Conservation (phyloP, 2,888 invertebrate genomes). For the Serrognathus titanus region DNA sequence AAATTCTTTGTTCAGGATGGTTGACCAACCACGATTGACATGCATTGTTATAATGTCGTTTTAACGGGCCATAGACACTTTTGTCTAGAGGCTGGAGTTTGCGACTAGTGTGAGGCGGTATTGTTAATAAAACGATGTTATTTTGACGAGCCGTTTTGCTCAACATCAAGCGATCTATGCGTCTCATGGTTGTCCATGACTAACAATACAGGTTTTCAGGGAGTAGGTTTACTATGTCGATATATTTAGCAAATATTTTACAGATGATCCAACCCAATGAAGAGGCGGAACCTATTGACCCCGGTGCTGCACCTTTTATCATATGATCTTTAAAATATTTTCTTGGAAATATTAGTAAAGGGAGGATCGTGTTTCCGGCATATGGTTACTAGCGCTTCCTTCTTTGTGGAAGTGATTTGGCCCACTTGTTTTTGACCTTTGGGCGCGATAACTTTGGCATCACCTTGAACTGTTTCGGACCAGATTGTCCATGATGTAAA, state of each 20-base stretch:
- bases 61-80: not conserved
- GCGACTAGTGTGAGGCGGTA: not conserved
- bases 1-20: too few species aligned
- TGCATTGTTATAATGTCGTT: not conserved
- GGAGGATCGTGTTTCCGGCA: conserved; percentile 3
- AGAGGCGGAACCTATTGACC: not conserved
- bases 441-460: not conserved
- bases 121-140: not conserved
- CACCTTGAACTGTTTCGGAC: not conserved
- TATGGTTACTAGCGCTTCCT: not conserved
- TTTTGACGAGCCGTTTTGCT: not conserved
- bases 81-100: not conserved
- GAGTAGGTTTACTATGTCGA: not conserved
- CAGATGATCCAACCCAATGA: not conserved
- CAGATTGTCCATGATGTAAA: not conserved
- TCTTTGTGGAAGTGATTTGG: conserved; percentile 2
- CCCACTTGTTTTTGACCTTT: conserved; percentile 7
- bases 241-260: not conserved
- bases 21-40: too few species aligned
- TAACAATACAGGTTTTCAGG: not conserved
- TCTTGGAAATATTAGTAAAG: conserved; percentile 4
- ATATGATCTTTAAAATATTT: not conserved
- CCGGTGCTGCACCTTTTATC: too few species aligned
- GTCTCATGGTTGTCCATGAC: not conserved
- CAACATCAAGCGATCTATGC: not conserved